Evolutionary conservation across 2,888 invertebrate genomes (phyloP).

Genomic region (Crepidodera aurea): DNA sequence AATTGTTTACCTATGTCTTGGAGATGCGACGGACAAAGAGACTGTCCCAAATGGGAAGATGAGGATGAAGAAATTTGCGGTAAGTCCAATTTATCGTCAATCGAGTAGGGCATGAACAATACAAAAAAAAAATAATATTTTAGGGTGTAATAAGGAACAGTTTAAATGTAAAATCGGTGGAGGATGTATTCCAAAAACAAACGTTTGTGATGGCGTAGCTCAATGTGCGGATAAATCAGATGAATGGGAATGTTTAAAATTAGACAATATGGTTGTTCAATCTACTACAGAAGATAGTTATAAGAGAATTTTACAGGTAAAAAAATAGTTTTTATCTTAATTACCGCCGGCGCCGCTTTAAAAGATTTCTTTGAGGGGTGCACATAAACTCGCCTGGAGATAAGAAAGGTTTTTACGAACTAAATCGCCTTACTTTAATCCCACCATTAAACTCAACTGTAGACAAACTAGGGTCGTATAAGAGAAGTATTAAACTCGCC

Average conservation of each 20-base stretch:
- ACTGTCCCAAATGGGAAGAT: constrained; percentile 60
- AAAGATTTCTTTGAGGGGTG: no score
- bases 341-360: no score
- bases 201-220: constrained; percentile 67
- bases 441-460: no score
- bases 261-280: constrained; percentile 40
- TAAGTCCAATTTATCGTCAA: constrained; percentile 46
- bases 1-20: constrained; percentile 68
- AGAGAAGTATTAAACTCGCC: no score
- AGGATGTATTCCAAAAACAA: constrained; percentile 64
- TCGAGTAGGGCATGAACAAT: no score
- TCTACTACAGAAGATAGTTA: constrained; percentile 27
- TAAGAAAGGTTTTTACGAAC: no score
- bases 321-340: no score
- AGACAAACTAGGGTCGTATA: no score
- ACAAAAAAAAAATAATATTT: constrained; percentile 30
- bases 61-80: constrained; percentile 69
- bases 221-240: constrained; percentile 71
- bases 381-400: no score
- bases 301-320: constrained; percentile 42
- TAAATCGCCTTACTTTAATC: no score
- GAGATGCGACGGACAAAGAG: constrained; percentile 67
- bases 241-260: constrained; percentile 66
- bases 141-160: constrained; percentile 65
- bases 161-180: constrained; percentile 68